A percentile compares a stretch with the other conserved stretches of the same genome.
Conservation (phyloP, 2,888 invertebrate genomes). For the Sesia apiformis region DNA sequence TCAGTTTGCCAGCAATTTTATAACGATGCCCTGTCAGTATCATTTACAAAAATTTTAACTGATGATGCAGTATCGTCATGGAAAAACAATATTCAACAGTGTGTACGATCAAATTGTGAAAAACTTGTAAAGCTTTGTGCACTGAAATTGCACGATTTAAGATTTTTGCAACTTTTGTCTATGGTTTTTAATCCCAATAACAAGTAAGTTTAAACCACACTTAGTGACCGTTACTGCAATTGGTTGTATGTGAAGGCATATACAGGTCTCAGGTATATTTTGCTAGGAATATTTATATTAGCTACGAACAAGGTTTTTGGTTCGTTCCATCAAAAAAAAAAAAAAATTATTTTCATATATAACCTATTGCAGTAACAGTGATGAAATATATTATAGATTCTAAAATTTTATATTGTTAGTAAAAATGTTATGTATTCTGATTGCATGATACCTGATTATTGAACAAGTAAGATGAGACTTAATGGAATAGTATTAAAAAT, state of each 20-base stretch:
- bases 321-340: neutral
- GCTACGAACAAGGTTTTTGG: no score
- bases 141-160: conserved; percentile 94
- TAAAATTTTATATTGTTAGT: neutral
- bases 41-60: conserved; percentile 96
- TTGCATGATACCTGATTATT: no score
- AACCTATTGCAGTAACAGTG: neutral
- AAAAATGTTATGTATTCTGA: neutral
- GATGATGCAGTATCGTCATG: conserved; percentile 98
- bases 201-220: conserved; percentile 77
- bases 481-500: neutral
- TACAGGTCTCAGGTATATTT: no score
- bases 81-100: conserved; percentile 97
- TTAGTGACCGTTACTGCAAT: no score
- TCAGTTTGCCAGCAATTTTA: conserved; percentile 95
- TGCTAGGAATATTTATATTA: no score
- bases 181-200: conserved; percentile 96
- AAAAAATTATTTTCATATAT: neutral
- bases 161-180: conserved; percentile 91
- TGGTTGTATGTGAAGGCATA: no score
- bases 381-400: neutral
- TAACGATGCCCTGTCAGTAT: conserved; percentile 93
- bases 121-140: conserved; percentile 94
- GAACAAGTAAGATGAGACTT: neutral
- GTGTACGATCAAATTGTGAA: conserved; percentile 94